Conservation (phyloP, 2,113 vertebrate species). For the crab-eating macaque (Macaca fascicularis) region T2T-MFA8v1.1 NC_088379.1:75901001-75901500, state of each 20-base stretch:
- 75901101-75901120: not conserved
- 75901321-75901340: not conserved
- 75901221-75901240: not conserved
- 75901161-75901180: not conserved
- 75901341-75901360: not conserved
- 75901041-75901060: not conserved
- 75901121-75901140: not conserved
- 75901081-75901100: not conserved
- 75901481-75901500: not conserved
- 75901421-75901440: not conserved
- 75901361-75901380: not conserved
- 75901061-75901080: not conserved
- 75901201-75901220: not conserved
- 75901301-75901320: not conserved
- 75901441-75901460: not conserved
- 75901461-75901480: not conserved
- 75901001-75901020: not conserved
- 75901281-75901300: not conserved
- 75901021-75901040: not conserved
- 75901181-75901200: not conserved
- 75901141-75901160: not conserved
- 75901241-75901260: not conserved
- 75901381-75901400: not conserved
- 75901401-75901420: not conserved
- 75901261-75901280: not conserved